These are phyloP conservation scores for Trilocha varians DNA, from an alignment of 2,888 invertebrate genomes.

Conservation along the genomic window DNA sequence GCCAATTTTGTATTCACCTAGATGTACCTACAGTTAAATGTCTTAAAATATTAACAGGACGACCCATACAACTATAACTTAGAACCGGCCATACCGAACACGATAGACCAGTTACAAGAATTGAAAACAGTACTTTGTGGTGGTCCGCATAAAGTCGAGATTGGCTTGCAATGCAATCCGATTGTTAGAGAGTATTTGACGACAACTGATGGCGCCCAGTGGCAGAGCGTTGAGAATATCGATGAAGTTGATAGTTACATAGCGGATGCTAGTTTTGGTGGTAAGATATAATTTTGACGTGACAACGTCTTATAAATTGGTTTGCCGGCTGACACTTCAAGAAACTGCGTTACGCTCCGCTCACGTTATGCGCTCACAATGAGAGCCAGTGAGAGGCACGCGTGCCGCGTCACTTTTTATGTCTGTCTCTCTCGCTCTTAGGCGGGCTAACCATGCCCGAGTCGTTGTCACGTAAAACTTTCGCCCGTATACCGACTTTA, in stretches of 20 bases:
- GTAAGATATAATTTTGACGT: constrained; percentile 2
- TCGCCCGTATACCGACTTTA: no score
- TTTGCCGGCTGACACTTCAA: no score
- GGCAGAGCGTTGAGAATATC: constrained; percentile 35
- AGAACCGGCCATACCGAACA: constrained; percentile 21
- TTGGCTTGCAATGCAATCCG: constrained; percentile 23
- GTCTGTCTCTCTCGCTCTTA: no score
- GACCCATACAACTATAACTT: constrained; percentile 30
- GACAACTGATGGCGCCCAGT: constrained; percentile 21
- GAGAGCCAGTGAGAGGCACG: no score
- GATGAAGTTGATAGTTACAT: constrained; percentile 32
- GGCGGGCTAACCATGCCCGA: no score
- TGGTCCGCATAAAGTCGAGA: constrained; percentile 21
- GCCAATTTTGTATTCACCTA: no score
- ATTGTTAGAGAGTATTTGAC: constrained; percentile 12
- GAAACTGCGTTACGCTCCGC: no score
- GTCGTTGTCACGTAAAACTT: no score
- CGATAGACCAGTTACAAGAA: constrained; percentile 21
- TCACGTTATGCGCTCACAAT: no score
- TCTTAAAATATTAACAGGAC: background rate
- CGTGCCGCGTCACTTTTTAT: no score
- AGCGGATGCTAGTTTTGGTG: background rate
- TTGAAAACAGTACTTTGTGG: constrained; percentile 22
- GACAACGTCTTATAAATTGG: no score
- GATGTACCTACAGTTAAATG: no score